Conservation (phyloP, 2,797 vertebrate species). For the Artibeus jamaicensis region DNA sequence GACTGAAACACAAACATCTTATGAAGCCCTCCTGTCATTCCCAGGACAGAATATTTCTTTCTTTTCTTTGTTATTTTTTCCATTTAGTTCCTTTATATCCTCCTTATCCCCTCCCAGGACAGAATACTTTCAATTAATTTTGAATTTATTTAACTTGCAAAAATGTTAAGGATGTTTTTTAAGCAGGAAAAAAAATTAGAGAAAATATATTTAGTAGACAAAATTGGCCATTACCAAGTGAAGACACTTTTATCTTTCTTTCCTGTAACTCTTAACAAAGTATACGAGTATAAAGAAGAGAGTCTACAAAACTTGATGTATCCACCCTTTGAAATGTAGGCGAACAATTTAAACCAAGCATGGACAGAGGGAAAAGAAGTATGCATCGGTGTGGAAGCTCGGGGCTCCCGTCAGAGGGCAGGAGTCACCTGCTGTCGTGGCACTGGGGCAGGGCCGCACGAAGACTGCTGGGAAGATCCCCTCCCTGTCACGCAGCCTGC, state of each 20-base stretch:
- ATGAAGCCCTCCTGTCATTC: not conserved
- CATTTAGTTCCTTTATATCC: not conserved
- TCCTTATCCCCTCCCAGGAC: not conserved
- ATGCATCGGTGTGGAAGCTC: not conserved
- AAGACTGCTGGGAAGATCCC: conserved; percentile 92
- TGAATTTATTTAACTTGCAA: conserved; percentile 43
- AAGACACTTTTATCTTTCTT: not conserved
- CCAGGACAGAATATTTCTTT: not conserved
- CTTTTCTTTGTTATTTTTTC: not conserved
- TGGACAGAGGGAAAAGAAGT: not conserved
- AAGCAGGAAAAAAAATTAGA: not conserved
- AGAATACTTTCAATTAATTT: conserved; percentile 17
- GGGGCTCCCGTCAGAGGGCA: not conserved
- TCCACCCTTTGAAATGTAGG: not conserved
- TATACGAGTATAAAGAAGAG: not conserved
- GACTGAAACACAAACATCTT: conserved; percentile 28
- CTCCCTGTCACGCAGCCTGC: conserved; percentile 88
- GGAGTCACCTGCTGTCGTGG: too few relatives aligned
- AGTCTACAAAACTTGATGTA: not conserved
- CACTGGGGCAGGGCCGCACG: conserved; percentile 87
- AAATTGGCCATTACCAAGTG: not conserved
- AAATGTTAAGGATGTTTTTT: not conserved
- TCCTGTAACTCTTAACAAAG: not conserved
- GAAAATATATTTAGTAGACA: not conserved
- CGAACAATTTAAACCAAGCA: not conserved